These are phyloP conservation scores for Ctenomys sociabilis DNA, from an alignment of 2,113 vertebrate species.

Conservation along the genomic window DNA sequence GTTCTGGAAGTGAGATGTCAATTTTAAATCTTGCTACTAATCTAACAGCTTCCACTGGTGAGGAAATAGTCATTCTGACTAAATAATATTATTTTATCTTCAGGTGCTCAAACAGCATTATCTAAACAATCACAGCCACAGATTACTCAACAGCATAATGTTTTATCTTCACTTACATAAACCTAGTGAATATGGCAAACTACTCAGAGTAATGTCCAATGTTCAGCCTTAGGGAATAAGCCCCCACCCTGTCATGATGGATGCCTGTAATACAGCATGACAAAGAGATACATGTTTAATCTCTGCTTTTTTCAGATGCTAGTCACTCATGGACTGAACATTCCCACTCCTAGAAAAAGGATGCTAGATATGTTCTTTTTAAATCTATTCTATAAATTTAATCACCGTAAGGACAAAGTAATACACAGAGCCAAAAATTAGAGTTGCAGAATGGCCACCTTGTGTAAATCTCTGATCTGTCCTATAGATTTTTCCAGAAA, in stretches of 20 bases:
- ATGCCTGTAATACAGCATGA: neutral
- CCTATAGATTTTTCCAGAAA: neutral
- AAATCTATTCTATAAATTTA: neutral
- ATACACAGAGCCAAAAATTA: slow-evolving; percentile 7
- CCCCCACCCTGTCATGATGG: neutral
- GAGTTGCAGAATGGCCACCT: neutral
- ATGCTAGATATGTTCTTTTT: neutral
- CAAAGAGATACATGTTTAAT: neutral
- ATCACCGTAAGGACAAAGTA: neutral
- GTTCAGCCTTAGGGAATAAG: neutral
- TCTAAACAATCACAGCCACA: slow-evolving; percentile 5
- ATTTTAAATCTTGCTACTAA: neutral
- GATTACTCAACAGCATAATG: neutral
- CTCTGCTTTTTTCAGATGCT: neutral
- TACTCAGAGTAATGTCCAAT: neutral
- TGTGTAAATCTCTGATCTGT: neutral
- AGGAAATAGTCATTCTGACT: neutral
- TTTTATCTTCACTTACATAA: neutral
- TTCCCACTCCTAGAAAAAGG: neutral
- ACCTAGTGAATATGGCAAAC: neutral
- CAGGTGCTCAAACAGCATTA: neutral
- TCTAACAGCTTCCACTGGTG: neutral
- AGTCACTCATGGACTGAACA: neutral
- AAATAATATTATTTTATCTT: slow-evolving; percentile 8
- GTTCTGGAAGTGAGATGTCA: neutral